These are phyloP conservation scores for Encarsia formosa DNA, from an alignment of 2,888 invertebrate species.

Conservation along the genomic window DNA sequence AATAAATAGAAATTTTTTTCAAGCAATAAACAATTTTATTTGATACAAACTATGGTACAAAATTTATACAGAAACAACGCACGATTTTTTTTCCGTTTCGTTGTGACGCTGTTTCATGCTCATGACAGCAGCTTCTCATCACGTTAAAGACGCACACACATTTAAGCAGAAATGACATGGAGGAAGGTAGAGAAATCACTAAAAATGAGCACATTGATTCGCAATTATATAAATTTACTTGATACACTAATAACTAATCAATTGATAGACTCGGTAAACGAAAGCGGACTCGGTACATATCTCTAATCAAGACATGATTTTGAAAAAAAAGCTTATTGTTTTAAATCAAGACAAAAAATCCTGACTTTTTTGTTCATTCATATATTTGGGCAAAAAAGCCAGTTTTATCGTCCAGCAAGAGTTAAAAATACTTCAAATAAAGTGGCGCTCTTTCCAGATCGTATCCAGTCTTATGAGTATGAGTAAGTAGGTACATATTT, in stretches of 20 bases:
- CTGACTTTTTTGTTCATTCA: not conserved
- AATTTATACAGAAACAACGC: slow-evolving; percentile 54
- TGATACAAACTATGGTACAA: slow-evolving; percentile 62
- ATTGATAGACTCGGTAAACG: slow-evolving; percentile 36
- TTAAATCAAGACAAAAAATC: slow-evolving; percentile 7
- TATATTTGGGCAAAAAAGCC: slow-evolving; percentile 5
- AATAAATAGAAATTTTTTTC: slow-evolving; percentile 26
- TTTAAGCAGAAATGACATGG: slow-evolving; percentile 33
- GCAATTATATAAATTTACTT: slow-evolving; percentile 42
- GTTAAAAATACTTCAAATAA: slow-evolving; percentile 13
- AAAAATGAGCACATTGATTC: slow-evolving; percentile 43
- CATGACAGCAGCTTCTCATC: slow-evolving; percentile 38
- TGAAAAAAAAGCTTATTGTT: slow-evolving; percentile 5
- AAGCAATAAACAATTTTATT: slow-evolving; percentile 56
- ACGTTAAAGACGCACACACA: slow-evolving; percentile 39
- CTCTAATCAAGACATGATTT: slow-evolving; percentile 14
- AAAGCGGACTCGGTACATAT: slow-evolving; percentile 26
- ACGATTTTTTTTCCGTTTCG: slow-evolving; percentile 49
- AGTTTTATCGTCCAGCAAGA: slow-evolving; percentile 12
- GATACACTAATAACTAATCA: slow-evolving; percentile 41
- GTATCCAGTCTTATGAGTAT: slow-evolving; percentile 31
- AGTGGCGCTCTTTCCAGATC: slow-evolving; percentile 21
- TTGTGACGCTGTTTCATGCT: slow-evolving; percentile 33
- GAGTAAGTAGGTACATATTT: slow-evolving; percentile 31
- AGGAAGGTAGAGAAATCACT: slow-evolving; percentile 29